phyloP scores from a whole-genome alignment of 2,113 vertebrate genomes.

The Ptilorrhoa leucosticta region DNA sequence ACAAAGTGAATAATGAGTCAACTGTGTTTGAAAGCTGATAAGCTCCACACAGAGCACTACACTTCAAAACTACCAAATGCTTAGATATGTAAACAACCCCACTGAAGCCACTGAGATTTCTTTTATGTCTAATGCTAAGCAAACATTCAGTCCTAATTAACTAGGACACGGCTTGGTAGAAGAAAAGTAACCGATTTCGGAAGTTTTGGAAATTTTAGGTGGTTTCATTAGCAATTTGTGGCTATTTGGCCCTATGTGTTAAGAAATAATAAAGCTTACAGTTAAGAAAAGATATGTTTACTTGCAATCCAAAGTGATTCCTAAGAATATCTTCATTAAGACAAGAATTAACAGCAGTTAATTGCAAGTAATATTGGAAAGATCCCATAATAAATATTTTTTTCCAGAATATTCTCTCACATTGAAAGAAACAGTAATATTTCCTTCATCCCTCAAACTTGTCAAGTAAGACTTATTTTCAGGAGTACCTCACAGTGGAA shows the following conservation, averaged over 20 bases:
- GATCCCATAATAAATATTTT: background rate
- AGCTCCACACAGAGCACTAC: background rate
- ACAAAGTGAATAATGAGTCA: background rate
- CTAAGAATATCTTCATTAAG: background rate
- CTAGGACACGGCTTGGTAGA: background rate
- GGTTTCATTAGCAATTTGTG: background rate
- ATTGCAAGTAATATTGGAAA: background rate
- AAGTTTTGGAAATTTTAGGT: background rate
- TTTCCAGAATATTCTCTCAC: background rate
- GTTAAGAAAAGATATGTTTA: background rate
- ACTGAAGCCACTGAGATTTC: background rate
- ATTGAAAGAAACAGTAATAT: background rate
- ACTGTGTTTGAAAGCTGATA: background rate
- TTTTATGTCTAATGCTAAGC: background rate
- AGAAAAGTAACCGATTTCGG: background rate
- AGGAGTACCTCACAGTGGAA: background rate
- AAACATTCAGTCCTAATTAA: background rate
- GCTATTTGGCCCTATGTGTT: background rate
- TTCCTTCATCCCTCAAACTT: background rate
- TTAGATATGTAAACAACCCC: background rate
- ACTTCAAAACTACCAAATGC: background rate
- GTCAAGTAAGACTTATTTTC: background rate
- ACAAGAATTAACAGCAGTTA: background rate
- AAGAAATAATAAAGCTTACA: background rate
- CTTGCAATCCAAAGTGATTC: background rate